phyloP scores from a whole-genome alignment of 1,140 invertebrate genomes.

The Zaprionus nigranus region DNA sequence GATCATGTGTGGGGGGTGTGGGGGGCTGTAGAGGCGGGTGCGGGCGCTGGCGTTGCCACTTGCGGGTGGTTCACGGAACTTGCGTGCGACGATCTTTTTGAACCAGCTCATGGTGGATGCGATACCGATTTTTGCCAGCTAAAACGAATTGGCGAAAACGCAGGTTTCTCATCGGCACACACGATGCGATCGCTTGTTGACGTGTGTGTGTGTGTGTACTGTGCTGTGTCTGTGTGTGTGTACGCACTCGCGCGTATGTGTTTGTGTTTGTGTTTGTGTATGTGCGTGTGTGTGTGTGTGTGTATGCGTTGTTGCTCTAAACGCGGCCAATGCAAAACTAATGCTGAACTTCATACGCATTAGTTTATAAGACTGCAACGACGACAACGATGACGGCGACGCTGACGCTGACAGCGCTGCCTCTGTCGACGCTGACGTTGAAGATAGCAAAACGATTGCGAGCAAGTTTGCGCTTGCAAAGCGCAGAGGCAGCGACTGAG shows the following conservation, averaged over 20 bases:
- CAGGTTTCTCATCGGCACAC: constrained; percentile 87
- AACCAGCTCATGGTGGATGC: constrained; percentile 87
- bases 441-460: constrained; percentile 7
- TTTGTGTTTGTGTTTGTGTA: too few species aligned
- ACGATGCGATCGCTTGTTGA: constrained; percentile 27
- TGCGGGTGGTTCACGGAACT: constrained; percentile 83
- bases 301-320: constrained; percentile 64
- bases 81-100: constrained; percentile 87
- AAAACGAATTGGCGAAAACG: constrained; percentile 87
- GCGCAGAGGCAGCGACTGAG: constrained; percentile 8
- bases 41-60: background rate
- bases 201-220: constrained; percentile 4
- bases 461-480: background rate
- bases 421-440: constrained; percentile 7
- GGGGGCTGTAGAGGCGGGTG: too few species aligned
- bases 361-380: constrained; percentile 73
- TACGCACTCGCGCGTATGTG: background rate
- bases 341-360: constrained; percentile 77
- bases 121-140: constrained; percentile 87
- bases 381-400: background rate
- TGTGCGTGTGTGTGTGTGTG: background rate
- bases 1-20: background rate
- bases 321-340: constrained; percentile 79
- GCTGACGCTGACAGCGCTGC: constrained; percentile 1
- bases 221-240: constrained; percentile 1